phyloP scores from a whole-genome alignment of 2,888 invertebrate genomes.

The Tachina lurida region DNA sequence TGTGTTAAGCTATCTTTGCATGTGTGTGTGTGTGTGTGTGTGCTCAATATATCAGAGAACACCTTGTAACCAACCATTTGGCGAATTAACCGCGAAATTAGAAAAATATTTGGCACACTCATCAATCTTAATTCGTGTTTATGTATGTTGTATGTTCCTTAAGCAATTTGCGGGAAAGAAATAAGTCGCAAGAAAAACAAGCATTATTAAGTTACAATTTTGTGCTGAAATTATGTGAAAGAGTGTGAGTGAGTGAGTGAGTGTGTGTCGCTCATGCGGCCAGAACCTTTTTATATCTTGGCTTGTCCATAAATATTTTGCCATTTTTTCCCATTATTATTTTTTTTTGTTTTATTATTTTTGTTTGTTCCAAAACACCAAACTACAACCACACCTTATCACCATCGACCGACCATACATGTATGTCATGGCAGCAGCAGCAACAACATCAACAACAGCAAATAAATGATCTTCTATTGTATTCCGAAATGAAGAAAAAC shows the following conservation, averaged over 20 bases:
- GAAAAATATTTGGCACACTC: conserved; percentile 70
- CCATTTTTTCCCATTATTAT: conserved; percentile 1
- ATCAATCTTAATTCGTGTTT: conserved; percentile 66
- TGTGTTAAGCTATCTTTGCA: no score
- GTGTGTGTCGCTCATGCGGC: conserved; percentile 9
- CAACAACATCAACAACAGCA: neutral
- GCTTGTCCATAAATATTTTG: conserved; percentile 39
- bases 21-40: neutral
- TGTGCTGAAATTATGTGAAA: conserved; percentile 23
- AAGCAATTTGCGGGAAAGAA: conserved; percentile 13
- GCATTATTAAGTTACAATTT: conserved; percentile 50
- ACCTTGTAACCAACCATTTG: conserved; percentile 40
- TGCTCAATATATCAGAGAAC: neutral
- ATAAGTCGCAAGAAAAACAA: neutral
- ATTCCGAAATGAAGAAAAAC: conserved; percentile 52
- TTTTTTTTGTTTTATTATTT: neutral
- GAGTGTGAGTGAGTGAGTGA: neutral
- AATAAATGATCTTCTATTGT: conserved; percentile 46
- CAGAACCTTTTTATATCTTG: conserved; percentile 43
- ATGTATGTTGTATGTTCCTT: conserved; percentile 20
- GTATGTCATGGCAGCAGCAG: neutral
- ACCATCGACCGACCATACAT: conserved; percentile 26
- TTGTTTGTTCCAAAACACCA: conserved; percentile 26
- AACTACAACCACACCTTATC: conserved; percentile 65
- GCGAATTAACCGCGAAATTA: conserved; percentile 62